Percentiles rank a stretch among this genome's conserved stretches.
phyloP scores from a whole-genome alignment of 2,113 vertebrate species.

The Lates calcarifer region DNA sequence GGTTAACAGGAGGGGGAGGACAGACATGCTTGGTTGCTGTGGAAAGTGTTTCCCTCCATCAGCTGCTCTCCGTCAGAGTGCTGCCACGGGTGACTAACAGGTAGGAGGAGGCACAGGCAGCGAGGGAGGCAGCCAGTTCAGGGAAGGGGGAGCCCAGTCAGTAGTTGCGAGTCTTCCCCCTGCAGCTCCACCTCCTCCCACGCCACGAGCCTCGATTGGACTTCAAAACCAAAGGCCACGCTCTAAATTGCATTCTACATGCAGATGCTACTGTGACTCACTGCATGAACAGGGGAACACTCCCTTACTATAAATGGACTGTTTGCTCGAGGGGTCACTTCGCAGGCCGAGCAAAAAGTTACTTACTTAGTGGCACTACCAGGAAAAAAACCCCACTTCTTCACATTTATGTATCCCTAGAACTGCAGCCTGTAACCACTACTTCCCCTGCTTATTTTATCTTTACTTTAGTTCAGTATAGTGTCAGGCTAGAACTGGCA shows the following conservation, averaged over 20 bases:
- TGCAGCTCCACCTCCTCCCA: conserved; percentile 54
- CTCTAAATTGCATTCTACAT: conserved; percentile 71
- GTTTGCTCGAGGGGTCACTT: conserved; percentile 52
- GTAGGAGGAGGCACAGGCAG: conserved; percentile 60
- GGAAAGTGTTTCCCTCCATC: conserved; percentile 84
- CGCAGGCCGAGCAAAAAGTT: background rate
- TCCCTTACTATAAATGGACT: conserved; percentile 70
- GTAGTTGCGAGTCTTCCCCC: conserved; percentile 69
- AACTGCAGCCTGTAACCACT: conserved; percentile 7
- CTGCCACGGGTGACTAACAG: conserved; percentile 75
- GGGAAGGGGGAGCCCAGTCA: conserved; percentile 44
- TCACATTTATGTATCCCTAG: background rate
- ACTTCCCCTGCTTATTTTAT: conserved; percentile 12
- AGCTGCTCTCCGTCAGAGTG: conserved; percentile 72
- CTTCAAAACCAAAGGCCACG: conserved; percentile 54
- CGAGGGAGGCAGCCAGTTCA: conserved; percentile 25
- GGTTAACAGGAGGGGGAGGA: conserved; percentile 44
- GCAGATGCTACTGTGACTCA: conserved; percentile 75
- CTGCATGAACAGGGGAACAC: conserved; percentile 53
- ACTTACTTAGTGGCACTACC: background rate
- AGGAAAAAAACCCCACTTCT: background rate
- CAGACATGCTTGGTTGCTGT: conserved; percentile 66
- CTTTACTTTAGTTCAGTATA: background rate
- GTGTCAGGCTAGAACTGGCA: background rate
- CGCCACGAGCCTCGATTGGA: conserved; percentile 42